These are phyloP conservation scores for Idaea straminata DNA, from an alignment of 2,888 invertebrate species.

Conservation along the genomic window DNA sequence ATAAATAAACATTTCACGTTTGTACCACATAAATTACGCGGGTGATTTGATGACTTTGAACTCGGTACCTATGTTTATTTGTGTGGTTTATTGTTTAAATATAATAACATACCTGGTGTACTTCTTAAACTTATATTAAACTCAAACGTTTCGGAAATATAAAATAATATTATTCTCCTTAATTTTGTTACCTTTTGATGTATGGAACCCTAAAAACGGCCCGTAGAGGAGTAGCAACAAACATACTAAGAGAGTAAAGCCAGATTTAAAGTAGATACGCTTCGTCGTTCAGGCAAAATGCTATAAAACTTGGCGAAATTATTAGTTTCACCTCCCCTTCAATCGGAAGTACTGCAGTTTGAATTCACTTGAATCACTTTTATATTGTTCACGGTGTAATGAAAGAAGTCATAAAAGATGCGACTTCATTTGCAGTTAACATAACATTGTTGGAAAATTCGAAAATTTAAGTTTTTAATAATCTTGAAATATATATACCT, in stretches of 20 bases:
- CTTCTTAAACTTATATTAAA: neutral
- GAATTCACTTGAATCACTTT: neutral
- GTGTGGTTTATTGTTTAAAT: neutral
- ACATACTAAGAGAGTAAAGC: too few species aligned
- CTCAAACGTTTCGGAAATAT: too few species aligned
- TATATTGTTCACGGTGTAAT: neutral
- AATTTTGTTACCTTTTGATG: too few species aligned
- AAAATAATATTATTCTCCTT: too few species aligned
- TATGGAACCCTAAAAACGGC: too few species aligned
- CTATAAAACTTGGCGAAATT: too few species aligned
- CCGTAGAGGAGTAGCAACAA: too few species aligned
- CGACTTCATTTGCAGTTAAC: neutral
- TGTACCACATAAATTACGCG: neutral
- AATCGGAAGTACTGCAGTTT: neutral
- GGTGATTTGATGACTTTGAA: neutral
- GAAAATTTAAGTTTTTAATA: neutral
- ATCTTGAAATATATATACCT: neutral
- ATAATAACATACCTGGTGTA: neutral
- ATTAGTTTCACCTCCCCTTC: neutral
- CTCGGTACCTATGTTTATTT: neutral
- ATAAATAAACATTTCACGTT: neutral
- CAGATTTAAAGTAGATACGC: too few species aligned
- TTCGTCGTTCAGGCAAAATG: too few species aligned
- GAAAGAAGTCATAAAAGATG: neutral
- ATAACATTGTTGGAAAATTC: neutral